Percentiles rank a stretch among this genome's conserved stretches.
Evolutionary conservation across 2,888 invertebrate genomes (phyloP).

Genomic region (Formica aserva): DNA sequence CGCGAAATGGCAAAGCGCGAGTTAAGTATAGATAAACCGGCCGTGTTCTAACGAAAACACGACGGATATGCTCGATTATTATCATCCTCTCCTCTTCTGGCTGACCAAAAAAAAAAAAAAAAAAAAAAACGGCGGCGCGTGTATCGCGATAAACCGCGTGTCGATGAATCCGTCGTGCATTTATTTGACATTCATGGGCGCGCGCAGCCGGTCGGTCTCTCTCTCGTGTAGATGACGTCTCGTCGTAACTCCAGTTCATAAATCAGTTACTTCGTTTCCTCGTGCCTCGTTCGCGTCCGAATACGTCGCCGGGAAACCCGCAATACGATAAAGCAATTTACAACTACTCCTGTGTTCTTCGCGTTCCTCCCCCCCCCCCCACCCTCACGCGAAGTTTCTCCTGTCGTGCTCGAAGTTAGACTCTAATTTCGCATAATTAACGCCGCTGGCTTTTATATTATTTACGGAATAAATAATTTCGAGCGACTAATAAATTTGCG

Average conservation of each 20-base stretch:
- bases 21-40: slow-evolving; percentile 39
- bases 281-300: slow-evolving; percentile 52
- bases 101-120: slow-evolving; percentile 16
- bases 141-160: slow-evolving; percentile 18
- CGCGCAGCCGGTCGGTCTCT: slow-evolving; percentile 21
- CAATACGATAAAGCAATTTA: slow-evolving; percentile 57
- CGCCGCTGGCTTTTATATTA: slow-evolving; percentile 49
- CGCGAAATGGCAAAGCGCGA: slow-evolving; percentile 24
- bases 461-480: slow-evolving; percentile 50
- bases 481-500: slow-evolving; percentile 25
- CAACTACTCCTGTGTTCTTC: slow-evolving; percentile 54
- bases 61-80: not conserved
- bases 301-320: slow-evolving; percentile 49
- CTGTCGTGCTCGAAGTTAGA: slow-evolving; percentile 36
- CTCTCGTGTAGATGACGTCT: slow-evolving; percentile 43
- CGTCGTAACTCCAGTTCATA: slow-evolving; percentile 54
- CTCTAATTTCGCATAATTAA: slow-evolving; percentile 54
- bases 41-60: not conserved
- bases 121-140: not conserved
- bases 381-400: slow-evolving; percentile 33
- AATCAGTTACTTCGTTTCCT: slow-evolving; percentile 54
- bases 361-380: not conserved
- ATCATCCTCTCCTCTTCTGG: not conserved
- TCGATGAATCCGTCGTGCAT: slow-evolving; percentile 46
- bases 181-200: slow-evolving; percentile 51